phyloP scores from a whole-genome alignment of 2,888 invertebrate species.

The Chrysolina oricalcia region DNA sequence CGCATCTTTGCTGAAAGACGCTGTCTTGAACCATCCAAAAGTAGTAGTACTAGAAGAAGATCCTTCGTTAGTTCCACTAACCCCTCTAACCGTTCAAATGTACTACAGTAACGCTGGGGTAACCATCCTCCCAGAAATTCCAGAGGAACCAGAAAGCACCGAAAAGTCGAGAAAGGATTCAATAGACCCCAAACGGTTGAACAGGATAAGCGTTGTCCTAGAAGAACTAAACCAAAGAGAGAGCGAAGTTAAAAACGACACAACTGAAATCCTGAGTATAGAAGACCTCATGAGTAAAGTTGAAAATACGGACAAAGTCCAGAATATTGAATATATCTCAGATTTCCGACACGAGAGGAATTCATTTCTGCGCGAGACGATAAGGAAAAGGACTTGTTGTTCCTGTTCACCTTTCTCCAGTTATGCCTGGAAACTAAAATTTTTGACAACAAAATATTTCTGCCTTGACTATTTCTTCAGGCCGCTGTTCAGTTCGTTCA shows the following conservation, averaged over 20 bases:
- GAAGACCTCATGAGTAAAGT: conserved; percentile 25
- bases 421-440: conserved; percentile 56
- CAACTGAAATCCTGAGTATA: conserved; percentile 25
- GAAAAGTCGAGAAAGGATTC: conserved; percentile 52
- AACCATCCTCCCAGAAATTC: conserved; percentile 60
- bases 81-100: conserved; percentile 47
- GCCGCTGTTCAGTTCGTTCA: conserved; percentile 51
- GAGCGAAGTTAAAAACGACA: conserved; percentile 17
- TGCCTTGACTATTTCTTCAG: conserved; percentile 53
- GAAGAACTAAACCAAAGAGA: conserved; percentile 52
- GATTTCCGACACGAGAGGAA: conserved; percentile 49
- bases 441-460: conserved; percentile 51
- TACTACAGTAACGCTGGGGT: conserved; percentile 59
- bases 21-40: background rate
- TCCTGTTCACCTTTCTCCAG: conserved; percentile 54
- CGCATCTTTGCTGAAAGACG: background rate
- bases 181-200: conserved; percentile 56
- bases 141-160: conserved; percentile 59
- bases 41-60: conserved; percentile 12
- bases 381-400: conserved; percentile 45
- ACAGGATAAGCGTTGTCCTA: conserved; percentile 56
- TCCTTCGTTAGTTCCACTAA: conserved; percentile 39
- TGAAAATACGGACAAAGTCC: conserved; percentile 49
- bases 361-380: conserved; percentile 49
- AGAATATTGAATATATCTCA: conserved; percentile 55